Percentiles rank a stretch among this genome's conserved stretches.
Conservation (phyloP, 1,140 invertebrate genomes). For the Ericerus pela region DNA sequence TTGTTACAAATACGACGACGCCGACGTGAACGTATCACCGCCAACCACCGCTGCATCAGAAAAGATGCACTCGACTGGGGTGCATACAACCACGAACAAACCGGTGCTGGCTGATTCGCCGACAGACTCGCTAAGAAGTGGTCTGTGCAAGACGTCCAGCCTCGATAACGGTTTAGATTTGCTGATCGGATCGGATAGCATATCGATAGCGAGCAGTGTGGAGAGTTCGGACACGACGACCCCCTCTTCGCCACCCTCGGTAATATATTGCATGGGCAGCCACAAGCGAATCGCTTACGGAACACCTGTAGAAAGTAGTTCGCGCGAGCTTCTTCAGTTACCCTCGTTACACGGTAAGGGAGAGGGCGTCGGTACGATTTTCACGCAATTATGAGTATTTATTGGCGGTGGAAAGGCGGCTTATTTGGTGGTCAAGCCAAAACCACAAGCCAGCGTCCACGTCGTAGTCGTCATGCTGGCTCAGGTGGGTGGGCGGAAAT, state of each 20-base stretch:
- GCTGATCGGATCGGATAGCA: not conserved
- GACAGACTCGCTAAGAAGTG: not conserved
- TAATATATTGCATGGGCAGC: not conserved
- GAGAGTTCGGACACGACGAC: not conserved
- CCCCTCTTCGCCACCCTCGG: not conserved
- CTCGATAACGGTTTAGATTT: constrained; percentile 5
- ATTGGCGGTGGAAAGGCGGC: no score
- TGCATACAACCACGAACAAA: no score
- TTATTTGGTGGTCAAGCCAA: no score
- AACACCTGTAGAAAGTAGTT: not conserved
- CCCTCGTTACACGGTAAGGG: not conserved
- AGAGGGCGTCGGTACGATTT: no score
- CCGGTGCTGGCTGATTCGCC: not conserved
- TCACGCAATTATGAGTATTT: no score
- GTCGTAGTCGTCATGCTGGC: no score
- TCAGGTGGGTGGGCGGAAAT: no score
- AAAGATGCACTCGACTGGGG: no score
- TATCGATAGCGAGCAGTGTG: not conserved
- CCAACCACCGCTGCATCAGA: no score
- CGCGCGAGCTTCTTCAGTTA: not conserved
- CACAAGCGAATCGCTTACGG: not conserved
- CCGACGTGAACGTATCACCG: no score
- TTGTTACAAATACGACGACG: no score
- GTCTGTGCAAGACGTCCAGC: not conserved
- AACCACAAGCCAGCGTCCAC: no score